Evolutionary conservation across 1,140 invertebrate species (phyloP), one percentile per base, ranked within the genome.

Genomic region (Capitella teleta): DNA sequence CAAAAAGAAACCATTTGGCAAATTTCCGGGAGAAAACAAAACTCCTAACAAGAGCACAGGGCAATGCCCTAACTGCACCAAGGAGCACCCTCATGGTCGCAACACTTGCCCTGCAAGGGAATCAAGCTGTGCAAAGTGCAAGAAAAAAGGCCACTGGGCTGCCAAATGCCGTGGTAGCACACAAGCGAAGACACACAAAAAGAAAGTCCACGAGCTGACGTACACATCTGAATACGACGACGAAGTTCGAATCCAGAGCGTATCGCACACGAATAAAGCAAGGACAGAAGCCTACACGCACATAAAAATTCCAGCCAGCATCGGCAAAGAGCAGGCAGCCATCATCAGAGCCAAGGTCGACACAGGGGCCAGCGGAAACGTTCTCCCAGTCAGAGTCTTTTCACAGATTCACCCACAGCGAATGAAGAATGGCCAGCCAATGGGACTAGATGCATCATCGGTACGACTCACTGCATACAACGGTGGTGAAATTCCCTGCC

Each of bases 101-200:
- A n/a, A n/a, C n/a, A n/a, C n/a, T n/a, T 46, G 44, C 44, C 44
- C 44, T 28, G 44, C 44, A 16, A 16, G 28, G n/a, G 44, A 28
- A 2, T 16, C 12, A 47, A 36, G 6, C 28, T 47, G 28, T 19
- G 18, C 45, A 8, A 47, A 47, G 25, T 47, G 28, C 32, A 36
- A 36, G 23, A 32, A 32, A 5, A 47, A 19, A 32, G 36, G 36
- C 14, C 45, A 47, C 44, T 47, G 16, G 6, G 44, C 44, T 12
- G 16, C 25, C 41, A 43, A 43, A 25, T 10, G 41, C 2, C 23
- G 42, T 8, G 42, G 42, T n/a, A n/a, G n/a, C n/a, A n/a, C n/a
- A n/a, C n/a, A n/a, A n/a, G n/a, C n/a, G n/a, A n/a, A n/a, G n/a
- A n/a, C 8, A 44, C 28, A 10, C 42, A 44, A 26, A 14, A 44